Evolutionary conservation across 2,888 invertebrate genomes (phyloP).

Genomic region (Entomobrya proxima): DNA sequence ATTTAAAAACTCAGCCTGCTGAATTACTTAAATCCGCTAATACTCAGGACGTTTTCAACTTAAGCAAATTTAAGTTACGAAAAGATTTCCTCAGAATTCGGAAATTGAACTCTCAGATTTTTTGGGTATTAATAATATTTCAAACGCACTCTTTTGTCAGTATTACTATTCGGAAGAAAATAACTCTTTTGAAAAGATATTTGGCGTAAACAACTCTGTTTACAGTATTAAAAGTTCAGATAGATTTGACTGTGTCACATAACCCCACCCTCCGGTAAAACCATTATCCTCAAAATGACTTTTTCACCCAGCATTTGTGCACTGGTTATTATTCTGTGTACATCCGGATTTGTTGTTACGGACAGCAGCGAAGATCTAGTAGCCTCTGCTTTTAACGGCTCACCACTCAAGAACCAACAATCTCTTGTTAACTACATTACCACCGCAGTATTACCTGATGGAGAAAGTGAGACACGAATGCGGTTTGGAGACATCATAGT

Average conservation of each 20-base stretch:
- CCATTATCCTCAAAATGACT: background rate
- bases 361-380: conserved; percentile 7
- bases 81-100: no score
- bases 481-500: conserved; percentile 83
- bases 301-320: conserved; percentile 16
- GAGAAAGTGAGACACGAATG: conserved; percentile 84
- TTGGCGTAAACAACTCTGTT: background rate
- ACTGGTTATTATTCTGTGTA: conserved; percentile 31
- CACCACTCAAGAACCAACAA: background rate
- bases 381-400: background rate
- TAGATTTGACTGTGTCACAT: background rate
- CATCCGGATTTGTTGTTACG: conserved; percentile 27
- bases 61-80: no score
- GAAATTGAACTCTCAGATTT: no score
- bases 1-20: no score
- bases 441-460: conserved; percentile 83
- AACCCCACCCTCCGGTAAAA: background rate
- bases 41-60: no score
- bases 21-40: background rate
- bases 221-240: background rate
- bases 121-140: no score
- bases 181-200: no score
- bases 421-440: conserved; percentile 81
- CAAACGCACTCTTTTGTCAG: no score
- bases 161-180: no score